Evolutionary conservation across 2,888 invertebrate genomes (phyloP), one percentile per base, ranked within the genome.

Genomic region (Synergus gifuensis): DNA sequence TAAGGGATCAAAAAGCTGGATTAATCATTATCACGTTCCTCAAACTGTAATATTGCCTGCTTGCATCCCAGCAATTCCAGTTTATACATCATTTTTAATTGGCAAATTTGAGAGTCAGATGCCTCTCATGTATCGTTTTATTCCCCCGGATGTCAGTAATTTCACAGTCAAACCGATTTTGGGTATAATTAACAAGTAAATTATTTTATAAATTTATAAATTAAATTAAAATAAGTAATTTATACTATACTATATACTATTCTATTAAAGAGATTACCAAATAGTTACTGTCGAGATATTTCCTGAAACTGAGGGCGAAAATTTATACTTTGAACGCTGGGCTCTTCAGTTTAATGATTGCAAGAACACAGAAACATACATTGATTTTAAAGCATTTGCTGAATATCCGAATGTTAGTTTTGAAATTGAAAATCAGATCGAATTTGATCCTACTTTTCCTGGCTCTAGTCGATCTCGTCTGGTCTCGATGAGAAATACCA

Each of bases 161-260:
- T 92, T 92, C 79, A 82, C 86, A 11, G 87, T 93, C 46, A 93
- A 93, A 82, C 93, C 94, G 2, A 91, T 91, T 91, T 85, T 92
- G 77, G 93, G 93, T 49, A 82, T 92, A 54, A 91, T 93, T 78
- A 77, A 88, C 78, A 82, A 83, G 89, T 89, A 87, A 69, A 60
- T 22, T 0, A 46, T 12, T 58, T 58, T 67, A 14, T 54, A 9
- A 4, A 44, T 49, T 36, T 62, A 14, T 18, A 16, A 62, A 49
- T 14, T 18, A 54, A 76, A 77, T 64, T 42, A 16, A 76, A 80
- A 67, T 73, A 18, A 62, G 28, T 54, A 44, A n/a, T 60, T 60
- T 69, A 40, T 36, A 18, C 0, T 12, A 11, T 18, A 77, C 16
- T 11, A 9, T 58, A 46, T 46, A 54, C n/a, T 42, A 36, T 18